Conservation (phyloP, 2,888 invertebrate genomes). For the Dryadula phaetusa region DNA sequence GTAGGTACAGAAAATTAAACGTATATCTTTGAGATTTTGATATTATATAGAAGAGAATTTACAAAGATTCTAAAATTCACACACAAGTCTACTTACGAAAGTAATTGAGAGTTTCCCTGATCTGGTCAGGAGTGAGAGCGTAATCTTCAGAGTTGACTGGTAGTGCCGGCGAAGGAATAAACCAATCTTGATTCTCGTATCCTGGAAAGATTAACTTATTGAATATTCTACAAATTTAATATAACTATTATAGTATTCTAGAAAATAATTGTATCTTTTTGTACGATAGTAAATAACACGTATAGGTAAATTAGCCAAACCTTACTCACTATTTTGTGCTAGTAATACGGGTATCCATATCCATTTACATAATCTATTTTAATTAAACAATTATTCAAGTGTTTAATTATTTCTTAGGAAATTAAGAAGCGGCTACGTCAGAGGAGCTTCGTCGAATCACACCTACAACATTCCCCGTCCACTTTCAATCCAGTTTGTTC, state of each 20-base stretch:
- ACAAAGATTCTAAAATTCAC: not conserved
- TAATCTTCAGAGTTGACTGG: slow-evolving; percentile 89
- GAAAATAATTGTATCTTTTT: not conserved
- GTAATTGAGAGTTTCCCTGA: slow-evolving; percentile 98
- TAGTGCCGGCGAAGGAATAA: slow-evolving; percentile 94
- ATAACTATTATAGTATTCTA: not conserved
- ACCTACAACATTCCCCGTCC: slow-evolving; percentile 52
- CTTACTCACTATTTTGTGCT: not conserved
- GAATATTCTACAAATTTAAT: slow-evolving; percentile 11
- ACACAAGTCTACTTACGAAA: slow-evolving; percentile 93
- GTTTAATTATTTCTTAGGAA: not conserved
- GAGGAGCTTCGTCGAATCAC: slow-evolving; percentile 61
- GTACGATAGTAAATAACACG: not conserved
- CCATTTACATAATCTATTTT: not conserved
- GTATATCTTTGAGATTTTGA: not conserved
- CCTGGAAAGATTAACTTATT: slow-evolving; percentile 75
- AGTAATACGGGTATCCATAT: not conserved
- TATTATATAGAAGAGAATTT: too few relatives aligned
- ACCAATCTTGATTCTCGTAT: slow-evolving; percentile 97
- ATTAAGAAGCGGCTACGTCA: slow-evolving; percentile 54
- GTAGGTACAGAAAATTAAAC: not conserved
- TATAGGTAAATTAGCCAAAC: not conserved
- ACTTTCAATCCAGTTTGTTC: slow-evolving; percentile 50
- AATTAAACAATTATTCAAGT: not conserved
- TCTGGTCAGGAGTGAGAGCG: slow-evolving; percentile 95